phyloP scores from a whole-genome alignment of 2,888 invertebrate genomes.

The Luperina nickerlii region DNA sequence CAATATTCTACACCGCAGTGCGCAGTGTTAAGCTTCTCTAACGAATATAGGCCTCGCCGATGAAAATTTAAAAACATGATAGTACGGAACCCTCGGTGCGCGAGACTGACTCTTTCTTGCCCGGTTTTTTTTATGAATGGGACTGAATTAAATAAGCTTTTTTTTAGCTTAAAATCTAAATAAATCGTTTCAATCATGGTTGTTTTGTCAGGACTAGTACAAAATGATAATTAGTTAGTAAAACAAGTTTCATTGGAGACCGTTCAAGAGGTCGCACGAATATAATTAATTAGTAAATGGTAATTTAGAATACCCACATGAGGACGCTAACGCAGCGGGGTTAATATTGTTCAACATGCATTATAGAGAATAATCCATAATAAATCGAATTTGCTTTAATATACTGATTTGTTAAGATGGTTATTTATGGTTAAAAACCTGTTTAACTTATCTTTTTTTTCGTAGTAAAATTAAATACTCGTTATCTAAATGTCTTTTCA shows the following conservation, averaged over 20 bases:
- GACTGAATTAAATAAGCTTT: neutral
- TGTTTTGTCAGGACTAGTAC: slow-evolving; percentile 15
- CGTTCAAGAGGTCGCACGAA: slow-evolving; percentile 11
- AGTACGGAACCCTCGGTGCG: no score
- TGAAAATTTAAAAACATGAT: no score
- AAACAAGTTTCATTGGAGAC: slow-evolving; percentile 49
- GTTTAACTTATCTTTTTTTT: neutral
- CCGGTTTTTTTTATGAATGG: neutral
- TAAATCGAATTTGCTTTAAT: no score
- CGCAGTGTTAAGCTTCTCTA: no score
- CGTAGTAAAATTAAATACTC: no score
- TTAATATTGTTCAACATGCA: no score
- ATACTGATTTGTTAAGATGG: neutral
- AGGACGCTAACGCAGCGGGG: neutral
- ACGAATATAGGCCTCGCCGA: no score
- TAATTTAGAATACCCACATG: slow-evolving; percentile 15
- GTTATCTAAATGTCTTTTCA: neutral
- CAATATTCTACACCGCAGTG: no score
- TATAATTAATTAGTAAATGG: slow-evolving; percentile 44
- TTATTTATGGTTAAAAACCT: neutral
- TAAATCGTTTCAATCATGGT: neutral
- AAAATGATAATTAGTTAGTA: slow-evolving; percentile 41
- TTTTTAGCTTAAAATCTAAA: neutral
- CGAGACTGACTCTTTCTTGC: no score
- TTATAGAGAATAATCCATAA: no score